A percentile compares a stretch with the other conserved stretches of the same genome.
These are phyloP conservation scores for Piezodorus guildinii DNA, from an alignment of 1,140 invertebrate genomes.

Conservation along the genomic window DNA sequence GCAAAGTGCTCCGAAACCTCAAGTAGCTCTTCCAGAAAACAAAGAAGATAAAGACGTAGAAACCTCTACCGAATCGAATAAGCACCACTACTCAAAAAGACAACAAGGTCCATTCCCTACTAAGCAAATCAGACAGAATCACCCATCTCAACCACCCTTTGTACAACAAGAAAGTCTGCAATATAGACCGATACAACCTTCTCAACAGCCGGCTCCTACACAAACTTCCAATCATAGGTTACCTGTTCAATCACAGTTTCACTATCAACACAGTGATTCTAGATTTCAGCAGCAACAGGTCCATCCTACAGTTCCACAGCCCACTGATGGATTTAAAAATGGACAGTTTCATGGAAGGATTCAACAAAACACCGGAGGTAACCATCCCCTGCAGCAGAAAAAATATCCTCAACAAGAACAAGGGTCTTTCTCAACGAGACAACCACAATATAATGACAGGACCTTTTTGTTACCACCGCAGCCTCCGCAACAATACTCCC, in stretches of 20 bases:
- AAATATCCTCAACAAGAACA: too few species aligned
- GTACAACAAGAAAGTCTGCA: conserved; percentile 28
- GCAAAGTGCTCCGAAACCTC: conserved; percentile 20
- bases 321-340: background rate
- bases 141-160: conserved; percentile 2
- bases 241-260: background rate
- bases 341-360: background rate
- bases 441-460: too few species aligned
- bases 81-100: conserved; percentile 16
- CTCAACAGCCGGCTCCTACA: background rate
- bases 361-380: background rate
- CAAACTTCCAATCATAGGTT: background rate
- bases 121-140: conserved; percentile 18
- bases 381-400: background rate
- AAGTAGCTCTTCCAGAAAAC: conserved; percentile 20
- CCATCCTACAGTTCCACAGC: background rate
- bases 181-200: conserved; percentile 29
- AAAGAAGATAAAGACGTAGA: background rate
- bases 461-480: background rate
- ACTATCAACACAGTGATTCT: background rate
- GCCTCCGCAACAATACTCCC: background rate
- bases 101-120: conserved; percentile 4
- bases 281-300: background rate
- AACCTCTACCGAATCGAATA: background rate
- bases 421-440: too few species aligned